These are phyloP conservation scores for Corvus hawaiiensis DNA, from an alignment of 2,113 vertebrate species.

Conservation along the genomic window DNA sequence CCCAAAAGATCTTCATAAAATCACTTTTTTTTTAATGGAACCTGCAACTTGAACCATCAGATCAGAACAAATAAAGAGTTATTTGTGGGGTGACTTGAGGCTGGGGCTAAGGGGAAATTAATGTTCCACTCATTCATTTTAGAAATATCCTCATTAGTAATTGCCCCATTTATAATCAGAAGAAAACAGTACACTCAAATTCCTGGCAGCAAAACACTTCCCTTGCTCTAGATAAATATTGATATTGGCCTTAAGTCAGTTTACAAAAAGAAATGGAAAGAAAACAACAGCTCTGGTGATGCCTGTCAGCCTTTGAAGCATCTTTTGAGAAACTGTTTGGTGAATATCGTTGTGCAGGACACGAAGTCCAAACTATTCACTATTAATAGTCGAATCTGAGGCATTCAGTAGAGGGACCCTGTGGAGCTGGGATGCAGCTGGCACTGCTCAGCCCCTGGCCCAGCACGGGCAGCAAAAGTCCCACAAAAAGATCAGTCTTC, in stretches of 20 bases:
- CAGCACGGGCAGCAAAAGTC: background rate
- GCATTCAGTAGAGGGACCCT: background rate
- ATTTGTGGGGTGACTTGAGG: background rate
- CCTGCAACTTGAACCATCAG: background rate
- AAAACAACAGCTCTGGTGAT: constrained; percentile 32
- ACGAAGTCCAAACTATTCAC: background rate
- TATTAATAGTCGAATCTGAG: background rate
- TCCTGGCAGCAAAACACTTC: constrained; percentile 57
- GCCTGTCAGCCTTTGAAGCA: constrained; percentile 6
- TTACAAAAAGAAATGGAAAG: constrained; percentile 50
- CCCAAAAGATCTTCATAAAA: background rate
- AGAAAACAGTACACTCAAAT: constrained; percentile 47
- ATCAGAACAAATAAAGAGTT: background rate
- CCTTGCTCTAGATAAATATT: constrained; percentile 66
- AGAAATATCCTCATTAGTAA: constrained; percentile 52
- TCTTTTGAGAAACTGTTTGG: background rate
- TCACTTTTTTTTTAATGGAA: background rate
- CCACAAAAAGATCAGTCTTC: background rate
- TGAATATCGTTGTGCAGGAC: background rate
- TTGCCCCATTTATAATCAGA: constrained; percentile 47
- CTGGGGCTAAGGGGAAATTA: constrained; percentile 1
- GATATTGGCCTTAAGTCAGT: constrained; percentile 60
- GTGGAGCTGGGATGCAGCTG: background rate
- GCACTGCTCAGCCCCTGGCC: background rate
- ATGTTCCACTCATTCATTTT: constrained; percentile 61